Evolutionary conservation across 2,888 invertebrate species (phyloP).

Genomic region (Agrochola lychnidis): DNA sequence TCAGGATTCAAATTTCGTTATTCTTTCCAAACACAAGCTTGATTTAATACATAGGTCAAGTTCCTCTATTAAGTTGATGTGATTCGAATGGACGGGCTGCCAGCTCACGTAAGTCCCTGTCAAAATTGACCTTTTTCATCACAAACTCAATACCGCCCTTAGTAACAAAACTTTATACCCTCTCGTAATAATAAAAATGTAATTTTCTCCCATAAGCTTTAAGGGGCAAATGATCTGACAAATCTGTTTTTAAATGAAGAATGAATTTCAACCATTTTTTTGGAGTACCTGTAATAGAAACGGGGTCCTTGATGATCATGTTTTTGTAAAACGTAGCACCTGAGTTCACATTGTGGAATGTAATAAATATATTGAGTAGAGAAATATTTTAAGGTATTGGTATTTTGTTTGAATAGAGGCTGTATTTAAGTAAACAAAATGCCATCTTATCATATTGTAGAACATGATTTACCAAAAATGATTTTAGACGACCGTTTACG

Average conservation of each 20-base stretch:
- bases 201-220: conserved; percentile 10
- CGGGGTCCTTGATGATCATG: not conserved
- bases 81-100: conserved; percentile 27
- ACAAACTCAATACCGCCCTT: conserved; percentile 42
- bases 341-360: no score
- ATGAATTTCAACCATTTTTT: not conserved
- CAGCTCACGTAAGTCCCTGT: conserved; percentile 29
- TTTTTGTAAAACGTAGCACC: not conserved
- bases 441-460: no score
- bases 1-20: not conserved
- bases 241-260: not conserved
- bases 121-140: conserved; percentile 48
- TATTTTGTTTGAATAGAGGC: no score
- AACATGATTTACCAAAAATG: not conserved
- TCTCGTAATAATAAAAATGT: conserved; percentile 47
- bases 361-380: no score
- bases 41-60: conserved; percentile 24
- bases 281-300: not conserved
- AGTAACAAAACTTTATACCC: conserved; percentile 54
- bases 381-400: no score
- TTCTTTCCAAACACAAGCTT: conserved; percentile 11
- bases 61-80: conserved; percentile 30
- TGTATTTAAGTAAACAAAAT: no score
- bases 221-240: conserved; percentile 1
- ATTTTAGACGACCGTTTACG: not conserved